These are phyloP conservation scores for Pangasius macronema DNA, from an alignment of 2,797 vertebrate genomes.

Conservation along the genomic window DNA sequence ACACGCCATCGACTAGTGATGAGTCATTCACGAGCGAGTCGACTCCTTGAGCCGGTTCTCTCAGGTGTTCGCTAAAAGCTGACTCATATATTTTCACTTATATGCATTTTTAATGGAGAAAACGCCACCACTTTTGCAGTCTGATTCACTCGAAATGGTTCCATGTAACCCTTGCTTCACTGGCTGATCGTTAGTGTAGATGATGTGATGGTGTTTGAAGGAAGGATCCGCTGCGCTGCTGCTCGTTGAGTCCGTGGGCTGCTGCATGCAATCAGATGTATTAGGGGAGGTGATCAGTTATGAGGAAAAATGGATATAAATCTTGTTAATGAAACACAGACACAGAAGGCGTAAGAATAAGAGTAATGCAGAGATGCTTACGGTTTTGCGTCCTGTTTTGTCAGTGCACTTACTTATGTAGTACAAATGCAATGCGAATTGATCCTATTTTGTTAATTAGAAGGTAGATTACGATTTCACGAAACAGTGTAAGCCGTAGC, in stretches of 20 bases:
- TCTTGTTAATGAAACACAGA: background rate
- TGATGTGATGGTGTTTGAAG: background rate
- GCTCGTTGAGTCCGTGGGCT: background rate
- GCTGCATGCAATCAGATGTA: background rate
- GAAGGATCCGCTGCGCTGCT: background rate
- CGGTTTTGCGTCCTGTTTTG: background rate
- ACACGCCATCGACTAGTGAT: background rate
- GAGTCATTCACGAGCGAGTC: conserved; percentile 7
- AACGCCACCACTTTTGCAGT: background rate
- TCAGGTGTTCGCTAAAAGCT: background rate
- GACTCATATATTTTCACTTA: background rate
- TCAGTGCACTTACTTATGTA: background rate
- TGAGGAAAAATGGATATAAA: background rate
- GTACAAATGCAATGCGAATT: background rate
- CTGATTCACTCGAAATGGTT: background rate
- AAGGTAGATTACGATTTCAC: background rate
- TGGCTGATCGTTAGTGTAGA: background rate
- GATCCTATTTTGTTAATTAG: background rate
- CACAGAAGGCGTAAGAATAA: background rate
- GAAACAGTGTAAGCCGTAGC: background rate
- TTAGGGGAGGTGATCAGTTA: background rate
- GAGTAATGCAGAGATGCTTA: background rate
- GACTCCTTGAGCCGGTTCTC: background rate
- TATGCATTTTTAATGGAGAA: background rate
- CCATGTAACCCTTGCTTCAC: background rate